These are phyloP conservation scores for Sphaerophoria taeniata DNA, from an alignment of 2,888 invertebrate genomes.

Conservation along the genomic window DNA sequence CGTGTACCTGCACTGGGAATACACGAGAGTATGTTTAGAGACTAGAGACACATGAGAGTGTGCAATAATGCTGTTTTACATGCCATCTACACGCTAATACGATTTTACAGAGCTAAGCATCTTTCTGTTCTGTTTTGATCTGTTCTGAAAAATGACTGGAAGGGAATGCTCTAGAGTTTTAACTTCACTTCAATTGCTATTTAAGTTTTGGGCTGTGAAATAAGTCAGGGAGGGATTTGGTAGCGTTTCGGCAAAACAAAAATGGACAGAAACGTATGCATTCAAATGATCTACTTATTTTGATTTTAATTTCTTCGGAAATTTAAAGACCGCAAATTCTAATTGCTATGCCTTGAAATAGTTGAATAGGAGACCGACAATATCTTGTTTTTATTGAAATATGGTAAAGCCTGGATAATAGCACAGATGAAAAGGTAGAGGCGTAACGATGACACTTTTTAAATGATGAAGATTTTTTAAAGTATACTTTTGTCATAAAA, in stretches of 20 bases:
- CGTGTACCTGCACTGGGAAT: constrained; percentile 50
- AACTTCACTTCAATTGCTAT: constrained; percentile 29
- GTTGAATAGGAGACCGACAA: no score
- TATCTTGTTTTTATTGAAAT: no score
- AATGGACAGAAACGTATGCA: no score
- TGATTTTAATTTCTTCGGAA: no score
- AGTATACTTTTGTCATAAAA: no score
- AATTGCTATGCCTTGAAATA: no score
- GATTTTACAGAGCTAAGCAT: constrained; percentile 63
- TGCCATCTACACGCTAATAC: constrained; percentile 64
- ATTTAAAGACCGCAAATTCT: no score
- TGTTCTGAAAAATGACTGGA: constrained; percentile 52
- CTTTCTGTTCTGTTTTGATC: constrained; percentile 7
- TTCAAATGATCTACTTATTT: no score
- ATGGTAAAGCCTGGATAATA: no score
- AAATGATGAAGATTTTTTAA: no score
- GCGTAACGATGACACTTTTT: no score
- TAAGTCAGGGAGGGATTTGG: not conserved
- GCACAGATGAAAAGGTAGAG: no score
- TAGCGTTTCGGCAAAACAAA: not conserved
- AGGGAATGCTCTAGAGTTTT: not conserved
- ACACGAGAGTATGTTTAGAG: not conserved
- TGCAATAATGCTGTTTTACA: constrained; percentile 63
- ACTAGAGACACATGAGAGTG: constrained; percentile 10
- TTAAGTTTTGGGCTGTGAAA: not conserved